Conservation (phyloP, 2,888 invertebrate species). For the Cistogaster globosa region DNA sequence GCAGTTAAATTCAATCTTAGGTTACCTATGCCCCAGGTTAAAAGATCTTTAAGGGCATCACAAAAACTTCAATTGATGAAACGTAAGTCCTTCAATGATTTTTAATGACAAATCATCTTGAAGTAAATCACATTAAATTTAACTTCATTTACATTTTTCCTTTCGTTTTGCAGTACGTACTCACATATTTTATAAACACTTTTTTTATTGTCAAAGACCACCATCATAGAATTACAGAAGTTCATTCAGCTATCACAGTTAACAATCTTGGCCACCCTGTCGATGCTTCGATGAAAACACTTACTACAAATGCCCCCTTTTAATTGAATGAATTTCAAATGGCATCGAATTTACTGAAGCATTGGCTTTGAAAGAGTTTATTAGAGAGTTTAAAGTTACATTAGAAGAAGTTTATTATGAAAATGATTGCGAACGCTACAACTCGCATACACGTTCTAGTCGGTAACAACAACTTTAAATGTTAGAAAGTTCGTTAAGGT, state of each 20-base stretch:
- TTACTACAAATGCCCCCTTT: slow-evolving; percentile 54
- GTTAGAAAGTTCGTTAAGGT: slow-evolving; percentile 69
- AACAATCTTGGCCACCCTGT: slow-evolving; percentile 69
- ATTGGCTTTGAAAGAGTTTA: slow-evolving; percentile 62
- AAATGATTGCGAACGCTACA: slow-evolving; percentile 31
- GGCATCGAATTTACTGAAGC: slow-evolving; percentile 47
- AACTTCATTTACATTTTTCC: too few species aligned
- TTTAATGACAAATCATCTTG: too few species aligned
- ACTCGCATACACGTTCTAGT: background rate
- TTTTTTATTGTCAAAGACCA: slow-evolving; percentile 35
- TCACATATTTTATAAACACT: too few species aligned
- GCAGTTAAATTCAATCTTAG: too few species aligned
- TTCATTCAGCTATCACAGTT: slow-evolving; percentile 70
- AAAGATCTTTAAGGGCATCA: too few species aligned
- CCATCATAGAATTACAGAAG: slow-evolving; percentile 70
- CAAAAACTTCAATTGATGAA: too few species aligned
- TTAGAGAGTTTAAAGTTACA: slow-evolving; percentile 70
- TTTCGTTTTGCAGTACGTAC: too few species aligned
- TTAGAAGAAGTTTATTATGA: slow-evolving; percentile 62
- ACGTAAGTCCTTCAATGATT: too few species aligned
- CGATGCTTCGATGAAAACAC: slow-evolving; percentile 63
- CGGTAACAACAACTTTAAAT: slow-evolving; percentile 30
- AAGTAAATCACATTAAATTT: too few species aligned
- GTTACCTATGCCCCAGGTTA: too few species aligned
- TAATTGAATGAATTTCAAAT: slow-evolving; percentile 36